A percentile compares a stretch with the other conserved stretches of the same genome.
phyloP scores from a whole-genome alignment of 2,797 vertebrate genomes.

The Danionella dracula region DNA sequence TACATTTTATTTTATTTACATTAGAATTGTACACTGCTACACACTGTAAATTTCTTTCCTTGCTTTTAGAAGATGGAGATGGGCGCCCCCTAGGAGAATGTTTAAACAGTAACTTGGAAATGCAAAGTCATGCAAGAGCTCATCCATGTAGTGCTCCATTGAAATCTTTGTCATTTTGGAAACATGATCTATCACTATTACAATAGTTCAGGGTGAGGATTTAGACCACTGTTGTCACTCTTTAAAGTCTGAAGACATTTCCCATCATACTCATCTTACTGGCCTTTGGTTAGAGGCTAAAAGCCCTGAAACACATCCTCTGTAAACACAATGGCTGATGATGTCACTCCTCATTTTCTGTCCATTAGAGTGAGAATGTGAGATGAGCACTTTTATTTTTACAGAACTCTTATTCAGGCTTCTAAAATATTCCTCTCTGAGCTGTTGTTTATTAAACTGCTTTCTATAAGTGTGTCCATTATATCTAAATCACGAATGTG shows the following conservation, averaged over 20 bases:
- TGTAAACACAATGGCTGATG: slow-evolving; percentile 7
- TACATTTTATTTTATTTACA: no score
- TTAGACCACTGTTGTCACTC: slow-evolving; percentile 14
- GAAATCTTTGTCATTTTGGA: neutral
- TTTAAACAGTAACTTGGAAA: neutral
- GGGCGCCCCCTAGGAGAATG: slow-evolving; percentile 10
- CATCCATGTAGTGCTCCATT: neutral
- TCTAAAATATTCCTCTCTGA: slow-evolving; percentile 3
- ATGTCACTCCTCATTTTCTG: slow-evolving; percentile 16
- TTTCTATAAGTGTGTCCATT: no score
- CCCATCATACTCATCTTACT: slow-evolving; percentile 34
- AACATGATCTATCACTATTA: slow-evolving; percentile 8
- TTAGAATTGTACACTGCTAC: no score
- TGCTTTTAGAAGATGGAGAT: neutral
- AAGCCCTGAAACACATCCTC: slow-evolving; percentile 16
- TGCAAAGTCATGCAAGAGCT: slow-evolving; percentile 9
- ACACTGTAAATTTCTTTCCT: neutral
- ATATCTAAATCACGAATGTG: no score
- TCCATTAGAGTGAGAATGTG: slow-evolving; percentile 16
- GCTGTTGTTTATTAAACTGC: no score
- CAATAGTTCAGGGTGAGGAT: neutral
- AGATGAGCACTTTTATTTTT: slow-evolving; percentile 18
- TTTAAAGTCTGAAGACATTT: slow-evolving; percentile 14
- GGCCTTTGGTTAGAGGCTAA: slow-evolving; percentile 9
- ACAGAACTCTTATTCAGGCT: neutral